Percentiles rank a stretch among this genome's conserved stretches.
Evolutionary conservation across 1,140 invertebrate species (phyloP).

Genomic region (Geopemphigus sp.): DNA sequence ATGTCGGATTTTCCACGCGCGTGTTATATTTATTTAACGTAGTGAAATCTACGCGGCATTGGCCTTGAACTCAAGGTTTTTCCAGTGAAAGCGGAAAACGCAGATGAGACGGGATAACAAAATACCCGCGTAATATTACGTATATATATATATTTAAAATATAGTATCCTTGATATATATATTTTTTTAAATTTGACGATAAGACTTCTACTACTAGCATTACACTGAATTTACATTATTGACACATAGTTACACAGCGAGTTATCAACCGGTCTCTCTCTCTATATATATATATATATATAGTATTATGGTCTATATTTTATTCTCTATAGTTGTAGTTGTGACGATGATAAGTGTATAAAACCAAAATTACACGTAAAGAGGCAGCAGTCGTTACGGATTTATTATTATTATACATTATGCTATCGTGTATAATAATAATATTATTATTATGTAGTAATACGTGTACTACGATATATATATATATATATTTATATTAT

Average conservation of each 20-base stretch:
- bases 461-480: background rate
- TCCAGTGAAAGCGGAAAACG: conserved; percentile 45
- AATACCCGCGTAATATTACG: background rate
- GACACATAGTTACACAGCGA: no score
- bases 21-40: no score
- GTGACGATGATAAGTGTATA: background rate
- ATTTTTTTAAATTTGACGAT: no score
- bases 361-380: background rate
- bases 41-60: conserved; percentile 40
- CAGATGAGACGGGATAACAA: background rate
- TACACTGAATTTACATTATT: no score
- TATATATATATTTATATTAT: background rate
- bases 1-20: conserved; percentile 30
- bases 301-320: no score
- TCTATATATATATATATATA: no score
- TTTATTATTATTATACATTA: conserved; percentile 13
- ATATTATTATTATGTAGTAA: conserved; percentile 20
- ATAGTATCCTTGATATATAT: no score
- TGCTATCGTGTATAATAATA: background rate
- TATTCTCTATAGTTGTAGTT: no score
- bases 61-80: conserved; percentile 30
- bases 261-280: no score
- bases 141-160: no score
- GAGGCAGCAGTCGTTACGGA: conserved; percentile 19
- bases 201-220: no score